Percentiles rank a stretch among this genome's conserved stretches.
Evolutionary conservation across 1,140 invertebrate genomes (phyloP).

Genomic region (Telenomus remus): DNA sequence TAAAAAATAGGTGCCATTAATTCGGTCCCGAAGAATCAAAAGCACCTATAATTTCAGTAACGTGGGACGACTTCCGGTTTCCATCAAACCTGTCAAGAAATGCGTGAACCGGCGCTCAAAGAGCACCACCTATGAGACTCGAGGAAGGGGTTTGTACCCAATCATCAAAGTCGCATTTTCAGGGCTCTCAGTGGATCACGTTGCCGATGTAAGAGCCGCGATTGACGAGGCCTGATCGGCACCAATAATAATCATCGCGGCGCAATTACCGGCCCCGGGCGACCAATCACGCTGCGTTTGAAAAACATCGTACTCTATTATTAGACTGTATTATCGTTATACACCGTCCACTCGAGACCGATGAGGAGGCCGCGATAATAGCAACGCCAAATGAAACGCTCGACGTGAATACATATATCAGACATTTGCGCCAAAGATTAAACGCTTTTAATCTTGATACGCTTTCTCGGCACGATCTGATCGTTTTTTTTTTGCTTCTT

Average conservation of each 20-base stretch:
- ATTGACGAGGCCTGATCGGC: constrained; percentile 58
- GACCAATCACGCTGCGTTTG: constrained; percentile 62
- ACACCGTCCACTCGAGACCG: constrained; percentile 62
- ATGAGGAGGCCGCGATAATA: constrained; percentile 61
- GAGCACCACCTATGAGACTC: constrained; percentile 17
- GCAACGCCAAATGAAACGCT: constrained; percentile 41
- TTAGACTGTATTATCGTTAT: constrained; percentile 71
- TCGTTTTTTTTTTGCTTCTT: too few relatives aligned
- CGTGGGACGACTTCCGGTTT: constrained; percentile 41
- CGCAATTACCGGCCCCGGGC: constrained; percentile 66
- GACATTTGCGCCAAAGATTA: constrained; percentile 48
- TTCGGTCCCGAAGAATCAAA: constrained; percentile 17
- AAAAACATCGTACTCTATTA: constrained; percentile 65
- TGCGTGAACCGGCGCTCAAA: constrained; percentile 16
- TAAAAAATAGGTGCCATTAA: constrained; percentile 35
- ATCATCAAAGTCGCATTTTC: constrained; percentile 75
- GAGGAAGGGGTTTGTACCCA: constrained; percentile 55
- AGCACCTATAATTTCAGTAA: constrained; percentile 31
- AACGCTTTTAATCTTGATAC: constrained; percentile 43
- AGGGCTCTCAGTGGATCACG: constrained; percentile 64
- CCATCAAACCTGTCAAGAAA: constrained; percentile 50
- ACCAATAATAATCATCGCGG: constrained; percentile 66
- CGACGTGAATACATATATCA: constrained; percentile 51
- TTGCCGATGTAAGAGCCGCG: constrained; percentile 36
- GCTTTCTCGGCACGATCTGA: constrained; percentile 23